Percentiles rank a stretch among this genome's conserved stretches.
These are phyloP conservation scores for Vandiemenella viatica DNA, from an alignment of 2,888 invertebrate genomes.

Conservation along the genomic window DNA sequence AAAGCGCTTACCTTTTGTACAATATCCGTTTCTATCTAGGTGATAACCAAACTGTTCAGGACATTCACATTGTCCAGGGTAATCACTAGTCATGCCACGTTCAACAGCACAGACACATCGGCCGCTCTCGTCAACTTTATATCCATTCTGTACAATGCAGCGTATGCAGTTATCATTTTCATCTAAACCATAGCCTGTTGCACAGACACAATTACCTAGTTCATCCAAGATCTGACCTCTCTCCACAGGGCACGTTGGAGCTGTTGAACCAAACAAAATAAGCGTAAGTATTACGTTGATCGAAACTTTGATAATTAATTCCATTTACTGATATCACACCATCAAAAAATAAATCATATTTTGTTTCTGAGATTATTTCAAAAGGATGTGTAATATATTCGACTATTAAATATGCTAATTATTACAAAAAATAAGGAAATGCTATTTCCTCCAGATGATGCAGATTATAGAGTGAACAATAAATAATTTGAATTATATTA, in stretches of 20 bases:
- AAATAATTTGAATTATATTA: too few species aligned
- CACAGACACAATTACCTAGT: conserved; percentile 56
- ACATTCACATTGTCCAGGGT: conserved; percentile 60
- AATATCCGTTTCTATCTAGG: conserved; percentile 38
- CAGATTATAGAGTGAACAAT: background rate
- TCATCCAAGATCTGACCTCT: conserved; percentile 50
- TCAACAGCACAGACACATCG: conserved; percentile 70
- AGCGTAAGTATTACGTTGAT: too few species aligned
- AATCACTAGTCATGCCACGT: conserved; percentile 61
- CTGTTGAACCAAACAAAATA: conserved; percentile 26
- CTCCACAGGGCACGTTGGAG: conserved; percentile 44
- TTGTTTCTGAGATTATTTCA: too few species aligned
- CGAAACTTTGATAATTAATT: too few species aligned
- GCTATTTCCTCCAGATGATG: too few species aligned
- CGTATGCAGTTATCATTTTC: conserved; percentile 62
- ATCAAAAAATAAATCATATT: background rate
- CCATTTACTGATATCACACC: too few species aligned
- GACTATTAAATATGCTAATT: too few species aligned
- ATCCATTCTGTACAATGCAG: conserved; percentile 55
- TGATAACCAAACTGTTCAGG: conserved; percentile 52
- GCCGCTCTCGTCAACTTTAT: conserved; percentile 57
- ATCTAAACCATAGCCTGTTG: conserved; percentile 60
- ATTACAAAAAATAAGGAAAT: too few species aligned
- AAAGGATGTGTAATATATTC: too few species aligned
- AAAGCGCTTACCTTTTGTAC: background rate